These are phyloP conservation scores for Parascotia fuliginaria DNA, from an alignment of 2,888 invertebrate species.

Conservation along the genomic window DNA sequence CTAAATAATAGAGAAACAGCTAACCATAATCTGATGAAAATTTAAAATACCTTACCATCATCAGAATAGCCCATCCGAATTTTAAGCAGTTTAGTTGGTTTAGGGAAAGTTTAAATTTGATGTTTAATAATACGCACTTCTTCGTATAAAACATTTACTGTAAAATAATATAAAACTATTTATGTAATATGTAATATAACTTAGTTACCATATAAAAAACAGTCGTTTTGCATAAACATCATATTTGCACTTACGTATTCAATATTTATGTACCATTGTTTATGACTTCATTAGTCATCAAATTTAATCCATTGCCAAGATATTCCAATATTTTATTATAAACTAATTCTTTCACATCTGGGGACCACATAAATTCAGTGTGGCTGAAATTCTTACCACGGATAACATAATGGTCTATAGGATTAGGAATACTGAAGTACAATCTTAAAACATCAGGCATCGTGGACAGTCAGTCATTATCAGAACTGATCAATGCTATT, in stretches of 20 bases:
- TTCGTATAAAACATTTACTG: neutral
- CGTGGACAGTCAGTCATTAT: constrained; percentile 62
- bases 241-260: neutral
- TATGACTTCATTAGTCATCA: neutral
- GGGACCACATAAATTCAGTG: constrained; percentile 68
- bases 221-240: neutral
- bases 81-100: no score
- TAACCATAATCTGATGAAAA: no score
- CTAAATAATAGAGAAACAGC: no score
- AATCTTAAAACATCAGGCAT: constrained; percentile 58
- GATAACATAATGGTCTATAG: constrained; percentile 64
- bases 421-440: constrained; percentile 58
- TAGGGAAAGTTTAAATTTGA: no score
- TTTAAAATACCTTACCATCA: no score
- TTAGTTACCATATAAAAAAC: no score
- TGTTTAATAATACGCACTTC: neutral
- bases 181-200: no score
- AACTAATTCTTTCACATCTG: constrained; percentile 49
- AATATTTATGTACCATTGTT: neutral
- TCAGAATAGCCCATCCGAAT: no score
- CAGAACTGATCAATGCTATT: constrained; percentile 63
- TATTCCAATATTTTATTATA: constrained; percentile 59
- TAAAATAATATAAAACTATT: neutral
- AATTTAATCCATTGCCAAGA: constrained; percentile 45
- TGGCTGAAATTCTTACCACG: constrained; percentile 59